Base-by-base conservation (phyloP, 2,113 vertebrate species). In the Erythrocercus mccallii region DNA sequence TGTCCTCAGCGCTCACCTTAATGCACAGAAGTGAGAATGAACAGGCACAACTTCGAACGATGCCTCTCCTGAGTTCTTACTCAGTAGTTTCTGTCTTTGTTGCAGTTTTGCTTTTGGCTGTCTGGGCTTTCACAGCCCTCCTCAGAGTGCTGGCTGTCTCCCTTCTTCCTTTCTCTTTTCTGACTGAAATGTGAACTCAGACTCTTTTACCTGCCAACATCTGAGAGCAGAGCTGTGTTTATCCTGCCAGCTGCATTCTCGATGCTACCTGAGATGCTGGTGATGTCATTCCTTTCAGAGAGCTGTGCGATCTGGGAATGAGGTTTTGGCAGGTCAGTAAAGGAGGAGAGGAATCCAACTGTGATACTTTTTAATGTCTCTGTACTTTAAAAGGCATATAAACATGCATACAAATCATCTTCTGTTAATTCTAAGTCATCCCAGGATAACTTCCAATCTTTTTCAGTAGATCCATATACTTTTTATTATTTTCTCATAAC, bases 241-340 rank as follows among this genome's bases (percentile, higher is more conserved):
- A 50, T 61, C 73, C 83, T 42, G 69, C 88, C 70, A 90, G 79
- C 92, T 68, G 65, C 50, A 2, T n/a, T 90, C 61, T 77, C 35
- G 42, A 38, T 73, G 71, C 84, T 93, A 61, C 65, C 64, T 68
- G 78, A 81, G 92, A 90, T 88, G 64, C n/a, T 65, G 50, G 61
- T 73, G 61, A 90, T 94, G 79, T 89, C 77, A 96, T 69, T 68
- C 11, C 81, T 85, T 85, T 54, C 17, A 28, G 65, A 80, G 61
- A 88, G 30, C 58, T 71, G 24, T 60, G 25, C 1, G 5, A 61
- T 89, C 68, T 92, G 88, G 65, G 66, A 22, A 70, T 95, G 86
- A 93, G 69, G 80, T 71, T 81, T 91, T 81, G 86, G 86, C 81
- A 96, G 94, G 89, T 92, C 76, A 90, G 90, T 92, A 92, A 94